Evolutionary conservation across 2,888 invertebrate species (phyloP).

Genomic region (Rhogogaster chlorosoma): DNA sequence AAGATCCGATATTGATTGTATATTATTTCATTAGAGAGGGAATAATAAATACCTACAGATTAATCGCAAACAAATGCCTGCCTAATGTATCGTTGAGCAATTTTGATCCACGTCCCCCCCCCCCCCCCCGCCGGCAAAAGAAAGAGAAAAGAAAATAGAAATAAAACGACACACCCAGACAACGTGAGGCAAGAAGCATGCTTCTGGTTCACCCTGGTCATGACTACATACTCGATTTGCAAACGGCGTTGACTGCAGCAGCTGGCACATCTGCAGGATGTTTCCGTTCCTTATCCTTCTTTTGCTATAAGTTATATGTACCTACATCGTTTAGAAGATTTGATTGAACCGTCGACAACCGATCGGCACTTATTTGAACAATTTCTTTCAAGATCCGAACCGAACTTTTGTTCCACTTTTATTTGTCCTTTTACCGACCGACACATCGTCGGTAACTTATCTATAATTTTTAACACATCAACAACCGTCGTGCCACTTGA

Average conservation of each 20-base stretch:
- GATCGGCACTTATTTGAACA: not conserved
- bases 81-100: not conserved
- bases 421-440: not conserved
- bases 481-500: not conserved
- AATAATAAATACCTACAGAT: not conserved
- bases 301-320: not conserved
- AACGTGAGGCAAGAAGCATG: not conserved
- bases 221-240: not conserved
- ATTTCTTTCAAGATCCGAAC: not conserved
- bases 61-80: not conserved
- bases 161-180: not conserved
- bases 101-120: not conserved
- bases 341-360: not conserved
- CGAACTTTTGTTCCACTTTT: not conserved
- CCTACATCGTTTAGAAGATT: not conserved
- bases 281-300: not conserved
- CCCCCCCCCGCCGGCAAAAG: too few species aligned
- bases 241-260: not conserved
- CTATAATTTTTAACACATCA: not conserved
- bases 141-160: not conserved
- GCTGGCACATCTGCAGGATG: slow-evolving; percentile 19
- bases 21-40: not conserved
- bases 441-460: slow-evolving; percentile 9
- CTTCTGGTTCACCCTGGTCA: not conserved
- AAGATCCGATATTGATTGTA: not conserved